Evolutionary conservation across 1,140 invertebrate genomes (phyloP).

Genomic region (Pseudomyrmex flavicornis): DNA sequence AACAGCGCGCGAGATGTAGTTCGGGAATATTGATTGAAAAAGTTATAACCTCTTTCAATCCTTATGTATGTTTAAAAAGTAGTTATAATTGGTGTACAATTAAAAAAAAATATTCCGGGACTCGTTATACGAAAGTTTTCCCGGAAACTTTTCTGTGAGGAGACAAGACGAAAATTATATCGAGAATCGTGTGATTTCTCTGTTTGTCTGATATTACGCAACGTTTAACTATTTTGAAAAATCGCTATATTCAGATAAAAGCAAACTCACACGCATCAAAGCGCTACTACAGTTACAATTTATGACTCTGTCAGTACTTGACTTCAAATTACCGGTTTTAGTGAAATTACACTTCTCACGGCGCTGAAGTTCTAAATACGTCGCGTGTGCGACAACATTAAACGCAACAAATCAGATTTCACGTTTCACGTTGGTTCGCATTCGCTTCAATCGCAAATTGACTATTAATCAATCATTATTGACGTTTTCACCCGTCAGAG

Average conservation of each 20-base stretch:
- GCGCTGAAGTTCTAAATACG: no score
- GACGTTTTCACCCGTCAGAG: constrained; percentile 1
- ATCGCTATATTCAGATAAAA: not conserved
- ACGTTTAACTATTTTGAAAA: not conserved
- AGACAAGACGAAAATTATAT: not conserved
- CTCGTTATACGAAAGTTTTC: not conserved
- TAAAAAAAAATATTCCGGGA: not conserved
- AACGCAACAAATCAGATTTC: not conserved
- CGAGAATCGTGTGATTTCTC: constrained; percentile 14
- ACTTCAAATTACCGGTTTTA: no score
- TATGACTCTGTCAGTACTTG: no score
- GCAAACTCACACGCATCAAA: not conserved
- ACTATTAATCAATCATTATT: constrained; percentile 20
- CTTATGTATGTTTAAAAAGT: not conserved
- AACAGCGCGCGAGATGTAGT: no score
- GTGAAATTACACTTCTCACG: no score
- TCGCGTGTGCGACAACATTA: not conserved
- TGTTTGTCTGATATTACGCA: constrained; percentile 20
- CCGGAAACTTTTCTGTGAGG: not conserved
- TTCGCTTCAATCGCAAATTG: not conserved
- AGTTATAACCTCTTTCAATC: no score
- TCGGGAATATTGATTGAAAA: no score
- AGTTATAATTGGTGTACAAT: constrained; percentile 12
- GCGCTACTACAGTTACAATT: not conserved
- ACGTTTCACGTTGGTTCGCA: not conserved